Evolutionary conservation across 1,140 invertebrate species (phyloP).

Genomic region (Bombus breviceps): DNA sequence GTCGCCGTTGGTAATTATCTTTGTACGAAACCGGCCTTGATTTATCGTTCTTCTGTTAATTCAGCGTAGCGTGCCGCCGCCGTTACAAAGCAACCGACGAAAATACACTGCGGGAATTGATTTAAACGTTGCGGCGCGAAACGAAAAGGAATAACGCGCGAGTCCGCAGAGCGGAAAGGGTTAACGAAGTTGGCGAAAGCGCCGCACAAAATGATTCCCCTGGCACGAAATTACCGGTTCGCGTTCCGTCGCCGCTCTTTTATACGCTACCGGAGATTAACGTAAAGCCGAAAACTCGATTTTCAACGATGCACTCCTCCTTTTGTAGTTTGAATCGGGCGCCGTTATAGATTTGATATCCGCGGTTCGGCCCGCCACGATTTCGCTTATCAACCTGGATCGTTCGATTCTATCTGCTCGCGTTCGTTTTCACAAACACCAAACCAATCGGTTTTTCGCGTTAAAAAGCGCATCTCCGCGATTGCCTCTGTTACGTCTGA

Average conservation of each 20-base stretch:
- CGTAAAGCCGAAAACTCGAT: slow-evolving; percentile 28
- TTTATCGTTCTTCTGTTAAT: neutral
- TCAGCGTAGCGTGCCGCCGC: neutral
- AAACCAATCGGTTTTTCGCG: neutral
- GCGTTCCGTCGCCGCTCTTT: slow-evolving; percentile 13
- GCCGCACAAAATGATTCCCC: neutral
- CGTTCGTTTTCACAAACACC: slow-evolving; percentile 11
- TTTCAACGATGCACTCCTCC: slow-evolving; percentile 8
- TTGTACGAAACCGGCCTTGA: neutral
- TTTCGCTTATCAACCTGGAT: slow-evolving; percentile 44
- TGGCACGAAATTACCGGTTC: neutral
- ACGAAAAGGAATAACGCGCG: neutral
- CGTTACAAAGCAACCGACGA: neutral
- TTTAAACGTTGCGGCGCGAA: neutral
- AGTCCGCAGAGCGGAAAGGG: neutral
- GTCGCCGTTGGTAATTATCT: neutral
- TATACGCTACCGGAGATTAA: slow-evolving; percentile 21
- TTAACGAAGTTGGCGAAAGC: slow-evolving; percentile 24
- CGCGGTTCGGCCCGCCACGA: slow-evolving; percentile 33
- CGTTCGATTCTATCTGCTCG: slow-evolving; percentile 36
- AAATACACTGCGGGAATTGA: neutral
- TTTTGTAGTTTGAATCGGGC: slow-evolving; percentile 21
- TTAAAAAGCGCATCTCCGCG: neutral
- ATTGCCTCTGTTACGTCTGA: neutral
- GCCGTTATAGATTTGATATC: slow-evolving; percentile 56